Base-by-base conservation (phyloP, 2,113 vertebrate genomes). In the Cryptomyrus ogoouensis region DNA sequence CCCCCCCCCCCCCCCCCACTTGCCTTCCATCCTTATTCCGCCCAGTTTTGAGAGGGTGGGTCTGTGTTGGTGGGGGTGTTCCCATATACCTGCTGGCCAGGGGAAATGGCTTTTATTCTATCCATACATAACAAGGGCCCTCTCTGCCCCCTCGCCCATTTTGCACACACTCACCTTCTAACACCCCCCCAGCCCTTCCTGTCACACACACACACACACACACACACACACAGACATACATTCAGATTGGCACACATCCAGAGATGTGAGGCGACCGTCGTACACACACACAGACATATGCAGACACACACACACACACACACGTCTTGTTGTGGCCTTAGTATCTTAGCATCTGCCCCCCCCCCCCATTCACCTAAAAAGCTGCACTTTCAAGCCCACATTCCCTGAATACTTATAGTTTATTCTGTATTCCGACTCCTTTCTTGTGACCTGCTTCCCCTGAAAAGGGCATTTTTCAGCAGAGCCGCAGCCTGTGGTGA, bases 51-150 rank as follows among this genome's bases (percentile, higher is more conserved):
- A 91, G 89, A 13, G 7, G 49, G 62, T 88, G 91, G 87, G 89
- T 53, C 21, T 12, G 58, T 74, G 89, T 39, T 50, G 47, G 77
- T 88, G 89, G 91, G 93, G 93, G 77, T 90, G 93, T 92, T 93
- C 80, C 89, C 90, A 50, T 88, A 90, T 89, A 89, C 93, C 90
- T 89, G 91, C 93, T 91, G 91, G 91, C 92, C 89, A 84, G 88
- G 93, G 92, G 91, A 95, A 95, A 94, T 93, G 90, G 91, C 93
- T 95, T 94, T 92, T 94, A 91, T 95, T 95, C 94, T 93, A 94
- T 95, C 94, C 94, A 95, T 95, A 95, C 89, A 92, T 93, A 94
- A 95, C 91, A 92, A 95, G 94, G 89, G 93, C 91, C 94, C 94
- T 90, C 90, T 93, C 91, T 91, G 88, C 90, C 85, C 88, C 53